Base-by-base conservation (phyloP, 2,888 invertebrate species). In the Trachelus troglodyta region DNA sequence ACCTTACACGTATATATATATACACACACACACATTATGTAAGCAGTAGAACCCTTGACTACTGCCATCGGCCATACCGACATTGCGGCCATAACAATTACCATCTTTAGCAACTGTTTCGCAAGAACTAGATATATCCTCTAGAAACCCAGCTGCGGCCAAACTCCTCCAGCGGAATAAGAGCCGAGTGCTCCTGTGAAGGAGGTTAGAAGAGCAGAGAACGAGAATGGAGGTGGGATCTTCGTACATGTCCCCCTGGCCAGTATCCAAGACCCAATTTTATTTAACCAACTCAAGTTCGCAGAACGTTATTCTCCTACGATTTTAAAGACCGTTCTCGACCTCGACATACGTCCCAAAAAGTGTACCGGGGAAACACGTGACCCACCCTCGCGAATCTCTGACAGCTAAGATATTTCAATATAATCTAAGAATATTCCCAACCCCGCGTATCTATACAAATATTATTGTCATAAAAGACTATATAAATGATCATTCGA, bases 201-300 rank as follows among this genome's bases (percentile, higher is more conserved):
- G 56, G 56, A 23, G 56, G 56, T 56, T 56, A 56, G 56, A 15
- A 23, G 9, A 23, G 56, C 23, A 56, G 56, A 56, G 56, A 56
- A 56, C 56, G 56, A 56, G 56, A 56, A 56, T 23, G 23, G 23
- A 56, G 23, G 56, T 23, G 2, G 56, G 23, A 56, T 56, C 56
- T 23, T 56, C 56, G 56, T 56, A 56, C 56, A 56, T 6, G 56
- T 56, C 56, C 56, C 56, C 23, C 35, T 80, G 76, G 80, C 78
- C 76, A 40, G 69, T 73, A 73, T 77, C 77, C 77, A 74, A 80
- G 75, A 69, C 40, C 73, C 69, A 78, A 80, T 81, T 79, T 77
- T 77, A 77, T 78, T 76, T 77, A 76, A 78, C 23, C 56, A 9
- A 23, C 56, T 56, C 56, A 23, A 56, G 4, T 23, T 56, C 56